Evolutionary conservation across 1,140 invertebrate genomes (phyloP).

Genomic region (Bombus confusus): DNA sequence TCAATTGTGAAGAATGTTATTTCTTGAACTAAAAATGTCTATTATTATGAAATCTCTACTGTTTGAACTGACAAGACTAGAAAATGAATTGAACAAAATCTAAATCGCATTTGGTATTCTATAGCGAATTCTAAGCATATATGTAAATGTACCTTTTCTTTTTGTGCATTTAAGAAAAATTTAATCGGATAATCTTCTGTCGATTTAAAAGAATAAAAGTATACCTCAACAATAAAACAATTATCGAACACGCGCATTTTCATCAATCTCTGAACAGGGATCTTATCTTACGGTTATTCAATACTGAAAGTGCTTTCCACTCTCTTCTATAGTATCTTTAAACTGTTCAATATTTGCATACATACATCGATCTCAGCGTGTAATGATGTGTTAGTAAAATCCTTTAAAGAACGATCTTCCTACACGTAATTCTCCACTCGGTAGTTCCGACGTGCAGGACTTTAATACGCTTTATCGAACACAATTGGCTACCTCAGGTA

Average conservation of each 20-base stretch:
- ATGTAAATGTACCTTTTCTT: not conserved
- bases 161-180: not conserved
- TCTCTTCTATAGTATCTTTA: not conserved
- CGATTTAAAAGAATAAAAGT: not conserved
- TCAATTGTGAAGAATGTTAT: not conserved
- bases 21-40: not conserved
- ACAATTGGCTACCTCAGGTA: slow-evolving; percentile 32
- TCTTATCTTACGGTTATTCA: not conserved
- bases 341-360: slow-evolving; percentile 7
- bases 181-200: no score
- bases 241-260: not conserved
- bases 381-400: slow-evolving; percentile 17
- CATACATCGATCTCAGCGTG: not conserved
- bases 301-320: not conserved
- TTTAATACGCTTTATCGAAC: slow-evolving; percentile 40
- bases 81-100: not conserved
- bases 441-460: not conserved
- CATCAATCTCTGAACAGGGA: not conserved
- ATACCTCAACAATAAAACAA: not conserved
- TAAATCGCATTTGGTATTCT: not conserved
- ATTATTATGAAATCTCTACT: no score
- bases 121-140: not conserved
- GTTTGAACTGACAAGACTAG: no score
- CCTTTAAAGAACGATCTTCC: not conserved
- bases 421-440: not conserved